Conservation (phyloP, 37 sponge, comb jelly and placozoan species). For the Hormiphora californensis region DNA sequence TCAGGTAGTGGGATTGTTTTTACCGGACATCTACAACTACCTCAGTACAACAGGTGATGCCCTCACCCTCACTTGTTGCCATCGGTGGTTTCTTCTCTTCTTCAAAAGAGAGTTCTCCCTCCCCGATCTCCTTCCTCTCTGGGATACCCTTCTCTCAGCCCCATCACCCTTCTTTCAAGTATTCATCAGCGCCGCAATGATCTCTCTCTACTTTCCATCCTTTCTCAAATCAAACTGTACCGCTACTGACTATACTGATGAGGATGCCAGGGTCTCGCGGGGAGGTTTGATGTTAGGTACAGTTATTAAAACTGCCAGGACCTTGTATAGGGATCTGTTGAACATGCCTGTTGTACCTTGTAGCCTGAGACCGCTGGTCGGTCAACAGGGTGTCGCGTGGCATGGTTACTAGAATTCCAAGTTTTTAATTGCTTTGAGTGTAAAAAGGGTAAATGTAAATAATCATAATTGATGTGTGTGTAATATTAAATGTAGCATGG, state of each 20-base stretch:
- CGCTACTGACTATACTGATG: constrained; percentile 1
- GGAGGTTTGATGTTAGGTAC: background rate
- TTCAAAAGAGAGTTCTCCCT: constrained; percentile 8
- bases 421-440: too few relatives aligned
- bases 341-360: background rate
- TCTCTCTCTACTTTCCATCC: background rate
- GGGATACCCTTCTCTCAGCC: background rate
- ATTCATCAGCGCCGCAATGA: constrained; percentile 48
- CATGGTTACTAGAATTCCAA: too few relatives aligned
- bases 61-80: constrained; percentile 42
- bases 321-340: background rate
- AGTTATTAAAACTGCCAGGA: background rate
- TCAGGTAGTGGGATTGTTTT: constrained; percentile 39
- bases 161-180: constrained; percentile 31
- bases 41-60: constrained; percentile 52
- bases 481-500: too few relatives aligned
- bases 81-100: constrained; percentile 32
- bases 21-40: constrained; percentile 17
- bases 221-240: background rate
- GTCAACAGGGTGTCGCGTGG: too few relatives aligned
- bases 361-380: too few relatives aligned
- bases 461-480: too few relatives aligned
- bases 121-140: background rate
- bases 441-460: too few relatives aligned
- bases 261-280: background rate